Evolutionary conservation across 2,888 invertebrate genomes (phyloP), one percentile per base, ranked within the genome.

Genomic region (Terebella lapidaria): DNA sequence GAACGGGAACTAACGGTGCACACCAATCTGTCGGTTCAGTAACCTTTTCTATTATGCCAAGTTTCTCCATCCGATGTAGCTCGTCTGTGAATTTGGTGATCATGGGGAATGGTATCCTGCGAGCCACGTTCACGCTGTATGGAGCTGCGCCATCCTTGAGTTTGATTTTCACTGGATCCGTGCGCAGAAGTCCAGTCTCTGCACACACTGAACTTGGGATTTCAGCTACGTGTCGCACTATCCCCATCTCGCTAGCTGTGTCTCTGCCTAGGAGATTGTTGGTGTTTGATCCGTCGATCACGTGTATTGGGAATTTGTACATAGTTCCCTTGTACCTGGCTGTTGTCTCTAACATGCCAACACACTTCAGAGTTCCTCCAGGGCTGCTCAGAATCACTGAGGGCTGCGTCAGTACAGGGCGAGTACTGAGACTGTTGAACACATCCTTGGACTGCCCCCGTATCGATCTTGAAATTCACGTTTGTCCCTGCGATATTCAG

Each of bases 391-490:
- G 28, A 20, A n/a, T 28, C 20, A 54, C 26, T 20, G 1, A 18
- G 2, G 29, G 18, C 3, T 3, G 3, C 2, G 18, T 30, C 26
- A 60, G 51, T 46, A 45, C 24, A 45, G 60, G 57, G 46, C 25
- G 25, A 24, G 45, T n/a, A 10, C n/a, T 3, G 2, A 61, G 24
- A 15, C 46, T 20, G 10, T 45, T 46, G 35, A 46, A 61, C n/a
- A n/a, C n/a, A n/a, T n/a, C n/a, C n/a, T n/a, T n/a, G n/a, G n/a
- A n/a, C n/a, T n/a, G n/a, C n/a, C n/a, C n/a, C 60, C 25, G 60
- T 51, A 29, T 61, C 54, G 15, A 53, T 61, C 29, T 58, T 58
- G 54, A 61, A 58, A 2, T 57, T 29, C 27, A 46, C 35, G 10
- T 15, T 15, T 18, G 18, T 18, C 10, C 42, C 42, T 15, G 42